A percentile compares a stretch with the other conserved stretches of the same genome.
Evolutionary conservation across 2,888 invertebrate species (phyloP).

Genomic region (Eupithecia exiguata): DNA sequence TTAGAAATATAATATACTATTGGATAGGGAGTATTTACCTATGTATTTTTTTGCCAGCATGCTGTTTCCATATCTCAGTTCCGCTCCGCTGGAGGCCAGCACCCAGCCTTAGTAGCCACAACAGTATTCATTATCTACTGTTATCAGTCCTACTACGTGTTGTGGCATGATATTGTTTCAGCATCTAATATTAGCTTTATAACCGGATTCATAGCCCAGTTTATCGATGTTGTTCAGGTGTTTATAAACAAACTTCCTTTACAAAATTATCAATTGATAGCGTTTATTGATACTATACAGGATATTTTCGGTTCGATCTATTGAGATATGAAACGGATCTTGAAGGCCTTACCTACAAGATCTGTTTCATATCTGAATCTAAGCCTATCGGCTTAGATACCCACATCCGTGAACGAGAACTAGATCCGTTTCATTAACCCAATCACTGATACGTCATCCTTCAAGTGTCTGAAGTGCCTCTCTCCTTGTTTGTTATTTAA

Average conservation of each 20-base stretch:
- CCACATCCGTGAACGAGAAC: no score
- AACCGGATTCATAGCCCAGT: background rate
- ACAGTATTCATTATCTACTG: background rate
- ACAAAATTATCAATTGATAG: background rate
- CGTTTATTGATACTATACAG: background rate
- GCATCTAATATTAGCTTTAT: background rate
- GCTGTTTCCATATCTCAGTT: no score
- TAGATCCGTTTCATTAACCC: background rate
- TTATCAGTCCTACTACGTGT: background rate
- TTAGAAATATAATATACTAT: no score
- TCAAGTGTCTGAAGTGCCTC: background rate
- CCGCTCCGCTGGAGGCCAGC: no score
- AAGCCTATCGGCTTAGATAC: no score
- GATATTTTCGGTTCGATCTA: background rate
- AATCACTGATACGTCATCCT: background rate
- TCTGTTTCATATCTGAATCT: no score
- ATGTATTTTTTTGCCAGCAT: no score
- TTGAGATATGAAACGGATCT: conserved; percentile 1
- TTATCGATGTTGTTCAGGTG: background rate
- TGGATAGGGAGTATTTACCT: no score
- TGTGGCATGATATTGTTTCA: background rate
- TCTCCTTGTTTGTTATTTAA: background rate
- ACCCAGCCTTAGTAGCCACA: no score
- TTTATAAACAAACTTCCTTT: background rate
- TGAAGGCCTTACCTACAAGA: no score